Evolutionary conservation across 2,113 vertebrate species (phyloP).

Genomic region (Thamnophis sirtalis): DNA sequence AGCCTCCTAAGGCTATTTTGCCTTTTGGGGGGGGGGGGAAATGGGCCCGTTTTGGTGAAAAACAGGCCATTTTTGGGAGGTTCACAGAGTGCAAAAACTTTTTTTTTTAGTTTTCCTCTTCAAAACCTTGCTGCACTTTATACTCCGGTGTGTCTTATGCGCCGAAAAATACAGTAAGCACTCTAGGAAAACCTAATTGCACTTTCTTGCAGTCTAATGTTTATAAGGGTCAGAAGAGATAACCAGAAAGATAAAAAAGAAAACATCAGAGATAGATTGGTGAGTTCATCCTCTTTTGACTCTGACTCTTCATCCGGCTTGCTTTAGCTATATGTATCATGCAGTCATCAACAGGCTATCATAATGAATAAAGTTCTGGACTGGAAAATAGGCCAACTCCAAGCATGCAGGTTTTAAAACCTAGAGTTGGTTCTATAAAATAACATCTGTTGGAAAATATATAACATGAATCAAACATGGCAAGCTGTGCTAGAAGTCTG

Average conservation of each 20-base stretch:
- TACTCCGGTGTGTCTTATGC: too few species aligned
- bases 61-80: too few species aligned
- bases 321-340: background rate
- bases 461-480: background rate
- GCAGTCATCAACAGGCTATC: background rate
- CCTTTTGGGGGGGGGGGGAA: too few species aligned
- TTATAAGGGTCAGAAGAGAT: background rate
- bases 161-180: background rate
- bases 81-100: too few species aligned
- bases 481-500: background rate
- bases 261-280: background rate
- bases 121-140: too few species aligned
- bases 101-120: too few species aligned
- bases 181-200: background rate
- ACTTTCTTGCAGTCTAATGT: background rate
- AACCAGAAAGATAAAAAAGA: background rate
- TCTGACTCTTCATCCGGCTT: background rate
- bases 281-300: background rate
- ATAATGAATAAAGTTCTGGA: background rate
- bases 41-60: too few species aligned
- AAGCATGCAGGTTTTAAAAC: background rate
- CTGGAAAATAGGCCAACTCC: background rate
- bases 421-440: background rate
- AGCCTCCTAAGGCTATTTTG: too few species aligned
- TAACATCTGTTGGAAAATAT: slow-evolving; percentile 38